phyloP scores from a whole-genome alignment of 2,113 vertebrate species.

The Colaptes auratus region DNA sequence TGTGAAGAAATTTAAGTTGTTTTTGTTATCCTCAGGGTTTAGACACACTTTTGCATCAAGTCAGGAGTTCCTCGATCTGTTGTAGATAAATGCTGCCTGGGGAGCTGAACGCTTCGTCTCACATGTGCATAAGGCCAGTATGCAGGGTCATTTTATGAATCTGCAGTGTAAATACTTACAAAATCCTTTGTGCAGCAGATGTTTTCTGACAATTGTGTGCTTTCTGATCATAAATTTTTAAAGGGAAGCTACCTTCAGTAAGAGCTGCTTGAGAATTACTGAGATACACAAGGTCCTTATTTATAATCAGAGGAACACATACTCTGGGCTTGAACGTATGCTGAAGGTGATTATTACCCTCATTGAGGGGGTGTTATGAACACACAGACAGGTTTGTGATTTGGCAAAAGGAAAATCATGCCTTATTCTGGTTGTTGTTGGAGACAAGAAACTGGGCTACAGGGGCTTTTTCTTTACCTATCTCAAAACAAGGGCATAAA shows the following conservation, averaged over 20 bases:
- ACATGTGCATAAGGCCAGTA: not conserved
- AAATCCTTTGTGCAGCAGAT: not conserved
- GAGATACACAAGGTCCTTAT: not conserved
- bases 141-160: not conserved
- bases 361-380: not conserved
- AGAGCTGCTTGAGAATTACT: not conserved
- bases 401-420: not conserved
- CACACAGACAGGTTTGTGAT: not conserved
- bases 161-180: not conserved
- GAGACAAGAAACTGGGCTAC: not conserved
- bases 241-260: not conserved
- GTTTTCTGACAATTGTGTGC: not conserved
- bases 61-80: not conserved
- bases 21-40: slow-evolving; percentile 23
- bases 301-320: not conserved
- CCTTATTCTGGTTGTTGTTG: not conserved
- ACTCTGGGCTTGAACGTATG: fast-evolving
- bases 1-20: slow-evolving; percentile 9
- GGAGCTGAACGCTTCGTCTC: not conserved
- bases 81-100: not conserved
- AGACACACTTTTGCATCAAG: slow-evolving; percentile 8
- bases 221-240: not conserved
- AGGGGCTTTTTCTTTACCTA: not conserved
- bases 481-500: not conserved
- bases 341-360: not conserved